Evolutionary conservation across 2,797 vertebrate genomes (phyloP).

Genomic region (Decapterus maruadsi): DNA sequence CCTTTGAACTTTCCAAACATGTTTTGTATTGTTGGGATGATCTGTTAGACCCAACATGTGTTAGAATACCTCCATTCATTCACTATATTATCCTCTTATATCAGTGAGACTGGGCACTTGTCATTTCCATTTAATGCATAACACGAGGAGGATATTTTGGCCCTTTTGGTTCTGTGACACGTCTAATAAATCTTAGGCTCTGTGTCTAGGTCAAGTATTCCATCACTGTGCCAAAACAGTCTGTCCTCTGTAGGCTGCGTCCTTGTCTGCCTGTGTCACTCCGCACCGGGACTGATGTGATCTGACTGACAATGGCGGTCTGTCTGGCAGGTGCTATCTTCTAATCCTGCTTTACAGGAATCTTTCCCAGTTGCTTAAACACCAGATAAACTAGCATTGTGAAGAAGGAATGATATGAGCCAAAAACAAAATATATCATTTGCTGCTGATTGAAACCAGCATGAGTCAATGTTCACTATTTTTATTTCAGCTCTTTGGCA

Average conservation of each 20-base stretch:
- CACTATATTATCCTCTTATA: background rate
- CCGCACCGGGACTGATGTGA: constrained; percentile 76
- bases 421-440: constrained; percentile 8
- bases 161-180: constrained; percentile 63
- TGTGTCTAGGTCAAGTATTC: constrained; percentile 69
- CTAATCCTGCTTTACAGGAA: constrained; percentile 68
- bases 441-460: constrained; percentile 34
- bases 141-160: constrained; percentile 59
- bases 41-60: background rate
- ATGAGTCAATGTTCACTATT: constrained; percentile 36
- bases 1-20: background rate
- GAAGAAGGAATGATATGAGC: constrained; percentile 6
- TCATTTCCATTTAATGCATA: constrained; percentile 64
- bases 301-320: constrained; percentile 78
- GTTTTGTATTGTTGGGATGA: background rate
- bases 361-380: constrained; percentile 46
- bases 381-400: constrained; percentile 36
- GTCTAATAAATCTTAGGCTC: constrained; percentile 77
- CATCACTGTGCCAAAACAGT: constrained; percentile 77
- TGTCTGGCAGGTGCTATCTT: constrained; percentile 63
- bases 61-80: background rate
- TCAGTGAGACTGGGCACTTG: constrained; percentile 39
- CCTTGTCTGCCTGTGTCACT: constrained; percentile 82
- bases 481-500: constrained; percentile 56
- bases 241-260: constrained; percentile 76